Evolutionary conservation across 1,140 invertebrate species (phyloP), one percentile per base, ranked within the genome.

Genomic region (Phymorhynchus buccinoides): DNA sequence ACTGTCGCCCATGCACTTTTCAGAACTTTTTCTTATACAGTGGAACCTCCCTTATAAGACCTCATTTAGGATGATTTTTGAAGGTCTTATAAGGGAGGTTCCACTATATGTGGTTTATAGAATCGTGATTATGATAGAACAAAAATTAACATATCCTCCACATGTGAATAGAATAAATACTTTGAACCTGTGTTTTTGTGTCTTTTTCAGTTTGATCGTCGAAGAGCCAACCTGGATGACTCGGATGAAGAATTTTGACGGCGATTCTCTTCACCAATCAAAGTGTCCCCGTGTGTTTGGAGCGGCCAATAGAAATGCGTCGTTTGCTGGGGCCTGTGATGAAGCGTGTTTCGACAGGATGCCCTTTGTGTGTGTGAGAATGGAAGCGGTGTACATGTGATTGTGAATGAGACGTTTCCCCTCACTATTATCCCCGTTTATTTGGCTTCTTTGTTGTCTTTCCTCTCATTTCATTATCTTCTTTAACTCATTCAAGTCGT

Each of bases 181-280:
- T 44, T 30, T 30, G 32, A 3, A 30, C 39, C 18, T 32, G 14
- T 52, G 3, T 56, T 52, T 56, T 68, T 82, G 4, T 77, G 22
- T 66, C 16, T 56, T 80, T 30, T 83, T 16, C 81, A 83, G 81
- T 83, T 83, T 83, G 81, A 83, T 30, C 81, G 81, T 73, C 56
- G 81, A n/a, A 39, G 81, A 30, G 81, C 66, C n/a, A 83, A 83
- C 41, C 16, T 83, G 52, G 80, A 81, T 42, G 62, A 71, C 44
- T 71, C 62, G 16, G 81, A 83, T 35, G 81, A 83, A 7, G 81
- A 83, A n/a, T 83, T 83, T 30, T 83, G n/a, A 73, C 32, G 32
- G 18, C 6, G 14, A 12, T 27, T 62, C 48, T 52, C 12, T 62
- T n/a, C 56, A 62, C 56, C 56, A 62, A 27, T 62, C 56, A 14